Evolutionary conservation across 2,888 invertebrate species (phyloP), one percentile per base, ranked within the genome.

Genomic region (Argyresthia albistria): DNA sequence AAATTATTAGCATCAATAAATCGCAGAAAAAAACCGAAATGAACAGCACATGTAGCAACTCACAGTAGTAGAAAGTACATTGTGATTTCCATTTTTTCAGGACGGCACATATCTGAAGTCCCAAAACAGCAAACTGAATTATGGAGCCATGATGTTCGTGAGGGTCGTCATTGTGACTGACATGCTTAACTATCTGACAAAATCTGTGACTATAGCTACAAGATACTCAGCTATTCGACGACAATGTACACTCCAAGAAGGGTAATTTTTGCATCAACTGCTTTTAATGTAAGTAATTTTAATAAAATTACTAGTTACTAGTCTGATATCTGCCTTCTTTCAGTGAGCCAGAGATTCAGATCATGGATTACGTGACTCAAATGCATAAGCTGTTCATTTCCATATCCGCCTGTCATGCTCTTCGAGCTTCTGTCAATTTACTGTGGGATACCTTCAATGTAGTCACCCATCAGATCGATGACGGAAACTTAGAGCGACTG

Each of bases 281-380:
- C 12, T 14, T 43, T 3, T 16, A 16, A 25, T 9, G 39, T 8
- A 39, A 39, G 39, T n/a, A 3, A 1, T 39, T 39, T 3, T 9
- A 39, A 4, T 6, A 39, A 4, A 6, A 11, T 11, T 39, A 39
- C 9, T 6, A 39, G 3, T 6, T 39, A 36, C 9, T 36, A 9
- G 36, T n/a, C n/a, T 8, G 39, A 8, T 4, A 39, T n/a, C 8
- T 39, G n/a, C 8, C 14, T 15, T 8, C 42, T 53, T 69, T 11
- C 60, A 94, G 93, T 46, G 88, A 89, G 59, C 90, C 90, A 0
- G 96, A 96, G 73, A 91, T 93, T 1, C 93, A 95, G 76, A 93
- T 97, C 55, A 80, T 97, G 52, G 95, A 96, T 63, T 97, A 93
- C 66, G 91, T 93, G 52, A 95, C 95, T 0, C 97, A 97, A 69